Base-by-base conservation (phyloP, 1,140 invertebrate species). In the Bradysia coprophila region DNA sequence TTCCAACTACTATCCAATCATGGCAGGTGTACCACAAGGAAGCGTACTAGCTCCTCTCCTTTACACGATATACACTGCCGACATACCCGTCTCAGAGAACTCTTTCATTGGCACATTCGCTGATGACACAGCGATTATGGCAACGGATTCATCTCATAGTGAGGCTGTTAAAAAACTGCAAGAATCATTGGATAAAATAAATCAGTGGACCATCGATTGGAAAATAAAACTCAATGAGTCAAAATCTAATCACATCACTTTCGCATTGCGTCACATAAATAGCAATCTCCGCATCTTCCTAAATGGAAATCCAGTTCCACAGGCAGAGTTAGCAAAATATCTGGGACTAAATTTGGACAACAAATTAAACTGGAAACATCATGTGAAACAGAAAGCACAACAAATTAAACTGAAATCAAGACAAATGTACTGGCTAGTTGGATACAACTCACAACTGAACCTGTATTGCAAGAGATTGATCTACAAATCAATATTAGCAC, bases 161-260 rank as follows among this genome's bases (percentile, higher is more conserved):
- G 46, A 23, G 21, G 47, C 47, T 13, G 28, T 43, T 2, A 40
- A 28, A 18, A 40, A 43, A 24, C 38, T 54, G 13, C 44, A 51
- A 46, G 32, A 43, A 28, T 41, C 48, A 28, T 39, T 49, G 9
- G 34, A 41, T 16, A 21, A 31, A 23, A 24, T 51, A 2, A 33
- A 42, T 19, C 19, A 43, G 3, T 54, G 51, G 46, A 38, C 49
- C 21, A 42, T 38, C 1, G 51, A 51, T 43, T 55, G 54, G 53
- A 43, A 42, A 28, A 51, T 56, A 6, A 45, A 45, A 47, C 34
- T 54, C 11, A 58, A 58, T 33, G 19, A 48, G 40, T 22, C 28
- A 8, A 58, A 58, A 49, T 48, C 49, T 9, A 43, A 47, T 6
- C 48, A 55, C 18, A 45, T 56, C 16, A 52, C 49, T 0, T 54